Conservation (phyloP, 2,888 invertebrate genomes). For the Junonia oenone region DNA sequence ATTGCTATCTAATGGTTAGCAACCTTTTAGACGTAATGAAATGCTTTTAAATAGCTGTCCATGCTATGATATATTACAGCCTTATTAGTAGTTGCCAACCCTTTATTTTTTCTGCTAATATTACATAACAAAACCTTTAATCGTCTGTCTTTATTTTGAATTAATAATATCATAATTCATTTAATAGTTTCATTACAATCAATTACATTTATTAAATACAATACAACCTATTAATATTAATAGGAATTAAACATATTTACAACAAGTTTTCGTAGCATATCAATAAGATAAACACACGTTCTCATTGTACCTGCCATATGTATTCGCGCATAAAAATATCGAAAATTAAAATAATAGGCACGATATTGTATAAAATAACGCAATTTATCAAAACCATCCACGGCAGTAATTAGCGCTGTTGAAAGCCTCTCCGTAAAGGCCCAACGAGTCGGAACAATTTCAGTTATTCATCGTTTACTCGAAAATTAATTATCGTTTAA, state of each 20-base stretch:
- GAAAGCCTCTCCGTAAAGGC: conserved; percentile 34
- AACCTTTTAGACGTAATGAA: conserved; percentile 6
- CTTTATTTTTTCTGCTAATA: too few species aligned
- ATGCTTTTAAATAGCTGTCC: neutral
- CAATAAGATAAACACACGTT: neutral
- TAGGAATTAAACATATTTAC: too few species aligned
- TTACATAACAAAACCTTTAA: too few species aligned
- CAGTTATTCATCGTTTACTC: conserved; percentile 32
- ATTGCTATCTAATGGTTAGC: conserved; percentile 6
- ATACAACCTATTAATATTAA: too few species aligned
- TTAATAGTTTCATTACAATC: too few species aligned
- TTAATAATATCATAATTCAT: too few species aligned
- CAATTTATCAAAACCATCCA: conserved; percentile 45
- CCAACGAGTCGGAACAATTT: conserved; percentile 45
- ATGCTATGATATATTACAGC: too few species aligned
- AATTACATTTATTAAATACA: too few species aligned
- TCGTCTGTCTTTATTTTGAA: too few species aligned
- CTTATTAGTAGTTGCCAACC: too few species aligned
- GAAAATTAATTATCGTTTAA: conserved; percentile 46
- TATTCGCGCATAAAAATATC: too few species aligned
- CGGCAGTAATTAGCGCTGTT: conserved; percentile 40
- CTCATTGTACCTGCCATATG: neutral
- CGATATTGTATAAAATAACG: neutral
- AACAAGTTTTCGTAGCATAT: too few species aligned
- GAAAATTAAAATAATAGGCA: neutral